These are phyloP conservation scores for Cabera pusaria DNA, from an alignment of 2,888 invertebrate genomes.

Conservation along the genomic window DNA sequence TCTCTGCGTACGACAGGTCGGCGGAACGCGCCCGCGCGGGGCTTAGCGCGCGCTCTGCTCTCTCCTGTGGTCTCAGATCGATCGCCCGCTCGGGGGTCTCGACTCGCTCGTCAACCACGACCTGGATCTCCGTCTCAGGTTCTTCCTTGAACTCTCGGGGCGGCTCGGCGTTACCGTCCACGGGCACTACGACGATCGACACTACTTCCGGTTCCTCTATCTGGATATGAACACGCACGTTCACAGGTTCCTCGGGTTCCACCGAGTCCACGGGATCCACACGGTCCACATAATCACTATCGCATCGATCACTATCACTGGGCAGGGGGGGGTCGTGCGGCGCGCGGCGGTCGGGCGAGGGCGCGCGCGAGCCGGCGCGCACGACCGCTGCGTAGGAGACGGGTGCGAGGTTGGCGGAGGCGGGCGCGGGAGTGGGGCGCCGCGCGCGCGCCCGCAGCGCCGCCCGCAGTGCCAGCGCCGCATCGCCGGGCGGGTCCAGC, in stretches of 20 bases:
- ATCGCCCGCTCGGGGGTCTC: constrained; percentile 14
- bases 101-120: too few species aligned
- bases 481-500: constrained; percentile 88
- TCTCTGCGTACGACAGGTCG: constrained; percentile 89
- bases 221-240: constrained; percentile 24
- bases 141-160: constrained; percentile 38
- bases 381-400: constrained; percentile 92
- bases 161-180: constrained; percentile 34
- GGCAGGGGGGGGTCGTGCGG: constrained; percentile 50
- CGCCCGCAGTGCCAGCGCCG: constrained; percentile 64
- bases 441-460: constrained; percentile 35
- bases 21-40: constrained; percentile 67
- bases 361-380: constrained; percentile 73
- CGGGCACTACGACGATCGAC: constrained; percentile 32
- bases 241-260: too few species aligned
- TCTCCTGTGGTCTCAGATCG: constrained; percentile 37
- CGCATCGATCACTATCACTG: constrained; percentile 67
- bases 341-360: constrained; percentile 46
- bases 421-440: constrained; percentile 25
- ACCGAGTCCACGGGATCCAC: constrained; percentile 17
- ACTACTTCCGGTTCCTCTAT: constrained; percentile 15
- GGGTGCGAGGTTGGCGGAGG: constrained; percentile 84
- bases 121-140: not conserved
- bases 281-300: constrained; percentile 39
- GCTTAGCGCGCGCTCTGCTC: constrained; percentile 50